Conservation (phyloP, 1,140 invertebrate species). For the Drosophila busckii region DNA sequence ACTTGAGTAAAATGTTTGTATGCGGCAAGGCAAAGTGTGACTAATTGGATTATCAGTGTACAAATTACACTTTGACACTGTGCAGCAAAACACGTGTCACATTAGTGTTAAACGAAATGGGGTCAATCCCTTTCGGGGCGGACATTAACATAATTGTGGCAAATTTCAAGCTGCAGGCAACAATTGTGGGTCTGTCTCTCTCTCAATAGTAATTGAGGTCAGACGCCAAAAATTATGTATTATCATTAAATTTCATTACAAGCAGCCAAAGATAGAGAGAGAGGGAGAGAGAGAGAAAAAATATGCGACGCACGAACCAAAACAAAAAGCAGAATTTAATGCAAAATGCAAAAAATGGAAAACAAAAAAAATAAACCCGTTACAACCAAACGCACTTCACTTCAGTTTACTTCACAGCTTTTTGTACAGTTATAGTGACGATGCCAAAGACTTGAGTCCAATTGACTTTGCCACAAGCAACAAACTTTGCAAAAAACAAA, state of each 20-base stretch:
- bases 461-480: conserved; percentile 5
- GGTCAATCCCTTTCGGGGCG: too few relatives aligned
- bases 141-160: conserved; percentile 56
- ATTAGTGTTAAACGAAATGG: too few relatives aligned
- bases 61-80: too few relatives aligned
- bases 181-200: conserved; percentile 17
- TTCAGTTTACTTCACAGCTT: too few relatives aligned
- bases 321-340: too few relatives aligned
- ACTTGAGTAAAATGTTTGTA: too few relatives aligned
- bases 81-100: too few relatives aligned
- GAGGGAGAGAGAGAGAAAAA: conserved; percentile 39
- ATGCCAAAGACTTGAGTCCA: conserved; percentile 4
- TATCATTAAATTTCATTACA: conserved; percentile 76
- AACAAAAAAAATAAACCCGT: conserved; percentile 42
- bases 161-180: conserved; percentile 35
- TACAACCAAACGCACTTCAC: conserved; percentile 46
- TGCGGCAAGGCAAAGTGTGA: too few relatives aligned
- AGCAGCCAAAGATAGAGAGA: conserved; percentile 46
- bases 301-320: conserved; percentile 8
- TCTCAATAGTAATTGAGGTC: conserved; percentile 65
- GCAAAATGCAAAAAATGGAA: conserved; percentile 20
- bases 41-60: too few relatives aligned
- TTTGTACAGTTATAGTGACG: conserved; percentile 43
- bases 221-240: conserved; percentile 61
- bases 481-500: conserved; percentile 46